Conservation (phyloP, 2,797 vertebrate species). For the Chiloscyllium punctatum region DNA sequence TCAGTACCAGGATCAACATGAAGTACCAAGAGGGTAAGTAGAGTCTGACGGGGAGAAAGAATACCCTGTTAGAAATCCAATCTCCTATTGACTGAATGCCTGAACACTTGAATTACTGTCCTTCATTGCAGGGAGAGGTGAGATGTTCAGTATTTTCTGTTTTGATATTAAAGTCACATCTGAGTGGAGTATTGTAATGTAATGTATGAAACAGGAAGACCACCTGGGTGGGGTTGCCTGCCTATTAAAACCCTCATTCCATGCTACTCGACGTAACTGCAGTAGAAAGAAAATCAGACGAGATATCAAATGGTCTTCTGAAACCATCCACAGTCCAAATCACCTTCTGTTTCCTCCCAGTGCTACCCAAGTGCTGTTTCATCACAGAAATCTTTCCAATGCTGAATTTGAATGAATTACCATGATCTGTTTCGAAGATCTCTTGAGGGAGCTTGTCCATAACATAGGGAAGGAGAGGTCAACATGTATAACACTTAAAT, state of each 20-base stretch:
- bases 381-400: neutral
- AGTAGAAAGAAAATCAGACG: neutral
- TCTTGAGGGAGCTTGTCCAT: neutral
- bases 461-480: too few relatives aligned
- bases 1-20: neutral
- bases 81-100: neutral
- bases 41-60: neutral
- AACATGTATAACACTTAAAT: neutral
- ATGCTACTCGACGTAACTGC: neutral
- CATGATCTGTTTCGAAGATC: neutral
- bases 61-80: neutral
- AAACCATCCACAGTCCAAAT: neutral
- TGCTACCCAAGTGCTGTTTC: too few relatives aligned
- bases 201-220: neutral
- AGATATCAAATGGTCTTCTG: neutral
- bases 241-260: neutral
- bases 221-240: neutral
- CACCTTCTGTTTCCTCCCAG: neutral
- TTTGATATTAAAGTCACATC: neutral
- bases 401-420: neutral
- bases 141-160: neutral
- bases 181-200: neutral
- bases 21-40: neutral
- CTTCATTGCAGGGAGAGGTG: neutral
- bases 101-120: neutral